Evolutionary conservation across 2,888 invertebrate genomes (phyloP).

Genomic region (Lomographa bimaculata): DNA sequence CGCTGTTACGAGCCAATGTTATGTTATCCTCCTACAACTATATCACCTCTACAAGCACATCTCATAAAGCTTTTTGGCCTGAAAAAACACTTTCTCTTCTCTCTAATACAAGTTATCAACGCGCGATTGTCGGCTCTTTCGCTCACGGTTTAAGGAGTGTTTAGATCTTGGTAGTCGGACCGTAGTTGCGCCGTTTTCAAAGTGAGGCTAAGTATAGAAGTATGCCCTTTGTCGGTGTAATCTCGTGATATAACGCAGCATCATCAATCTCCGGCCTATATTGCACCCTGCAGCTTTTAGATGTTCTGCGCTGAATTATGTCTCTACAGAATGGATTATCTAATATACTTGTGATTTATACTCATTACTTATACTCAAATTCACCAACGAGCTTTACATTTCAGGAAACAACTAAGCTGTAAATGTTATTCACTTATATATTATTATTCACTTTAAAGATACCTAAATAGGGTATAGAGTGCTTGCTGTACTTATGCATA

Average conservation of each 20-base stretch:
- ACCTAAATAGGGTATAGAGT: no score
- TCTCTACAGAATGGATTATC: conserved; percentile 14
- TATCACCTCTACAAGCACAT: conserved; percentile 15
- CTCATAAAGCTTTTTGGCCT: conserved; percentile 18
- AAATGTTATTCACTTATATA: no score
- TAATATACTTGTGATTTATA: neutral
- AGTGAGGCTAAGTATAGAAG: conserved; percentile 11
- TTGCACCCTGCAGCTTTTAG: conserved; percentile 18
- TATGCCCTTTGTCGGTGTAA: conserved; percentile 30
- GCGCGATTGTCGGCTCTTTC: conserved; percentile 2
- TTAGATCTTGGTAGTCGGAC: neutral
- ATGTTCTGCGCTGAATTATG: conserved; percentile 13
- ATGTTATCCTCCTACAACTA: conserved; percentile 13
- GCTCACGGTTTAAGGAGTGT: neutral
- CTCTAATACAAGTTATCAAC: conserved; percentile 11
- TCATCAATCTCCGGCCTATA: conserved; percentile 28
- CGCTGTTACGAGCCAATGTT: conserved; percentile 6
- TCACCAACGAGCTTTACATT: no score
- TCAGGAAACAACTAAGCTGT: no score
- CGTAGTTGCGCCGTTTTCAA: conserved; percentile 2
- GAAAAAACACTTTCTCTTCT: conserved; percentile 15
- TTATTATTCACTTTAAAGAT: no score
- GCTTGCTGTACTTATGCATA: no score
- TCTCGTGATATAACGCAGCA: conserved; percentile 30
- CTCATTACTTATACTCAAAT: no score